A percentile compares a stretch with the other conserved stretches of the same genome.
phyloP scores from a whole-genome alignment of 2,113 vertebrate genomes.

The Pardalotus punctatus region DNA sequence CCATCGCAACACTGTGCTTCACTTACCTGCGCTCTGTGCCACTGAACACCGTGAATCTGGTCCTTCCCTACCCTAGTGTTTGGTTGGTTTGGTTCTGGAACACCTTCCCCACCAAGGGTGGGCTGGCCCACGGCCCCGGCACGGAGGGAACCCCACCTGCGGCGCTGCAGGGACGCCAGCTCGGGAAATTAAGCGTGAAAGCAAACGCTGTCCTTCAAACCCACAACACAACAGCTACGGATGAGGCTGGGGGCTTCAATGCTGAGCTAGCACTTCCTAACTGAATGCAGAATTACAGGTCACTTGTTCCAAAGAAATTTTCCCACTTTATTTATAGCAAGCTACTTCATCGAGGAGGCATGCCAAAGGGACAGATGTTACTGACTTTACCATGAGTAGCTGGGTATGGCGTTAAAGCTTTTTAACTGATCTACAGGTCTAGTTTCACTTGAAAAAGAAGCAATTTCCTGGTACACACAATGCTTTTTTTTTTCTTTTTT shows the following conservation, averaged over 20 bases:
- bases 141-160: background rate
- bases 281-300: conserved; percentile 47
- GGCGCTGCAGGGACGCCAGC: background rate
- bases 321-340: conserved; percentile 41
- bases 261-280: conserved; percentile 44
- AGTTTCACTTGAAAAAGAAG: conserved; percentile 73
- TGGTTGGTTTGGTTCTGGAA: background rate
- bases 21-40: conserved; percentile 75
- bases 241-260: background rate
- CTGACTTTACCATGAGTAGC: conserved; percentile 69
- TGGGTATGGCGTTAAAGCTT: conserved; percentile 71
- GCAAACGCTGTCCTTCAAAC: background rate
- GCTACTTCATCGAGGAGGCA: conserved; percentile 67
- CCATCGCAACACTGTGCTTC: conserved; percentile 80
- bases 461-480: conserved; percentile 69
- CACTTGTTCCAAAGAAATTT: conserved; percentile 18
- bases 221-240: background rate
- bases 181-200: background rate
- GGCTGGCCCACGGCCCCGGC: background rate
- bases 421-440: conserved; percentile 70
- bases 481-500: background rate
- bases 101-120: conserved; percentile 5
- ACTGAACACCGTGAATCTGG: conserved; percentile 71
- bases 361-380: conserved; percentile 55
- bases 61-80: conserved; percentile 75